Evolutionary conservation across 2,797 vertebrate genomes (phyloP), one percentile per base, ranked within the genome.

Genomic region (Melanotaenia pygmaea): DNA sequence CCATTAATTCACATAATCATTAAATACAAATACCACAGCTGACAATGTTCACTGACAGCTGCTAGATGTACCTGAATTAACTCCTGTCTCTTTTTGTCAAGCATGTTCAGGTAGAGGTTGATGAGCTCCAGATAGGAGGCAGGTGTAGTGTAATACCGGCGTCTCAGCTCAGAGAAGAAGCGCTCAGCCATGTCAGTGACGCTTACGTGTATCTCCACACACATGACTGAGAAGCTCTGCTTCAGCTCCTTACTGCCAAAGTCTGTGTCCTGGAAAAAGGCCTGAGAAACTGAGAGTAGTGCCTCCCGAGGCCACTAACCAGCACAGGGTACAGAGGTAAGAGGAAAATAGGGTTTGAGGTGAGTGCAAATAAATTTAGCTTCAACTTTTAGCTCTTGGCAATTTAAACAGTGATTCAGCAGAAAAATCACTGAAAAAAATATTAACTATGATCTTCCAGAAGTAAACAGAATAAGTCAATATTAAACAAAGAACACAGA

Each of bases 41-140:
- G 1, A 51, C 22, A 64, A 30, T 26, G 6, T 63, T 70, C 4
- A 20, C 12, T 54, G 2, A 57, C 45, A 14, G 26, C 1, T 14
- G 18, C 51, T 75, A 16, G 35, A 82, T 88, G 88, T 91, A 97
- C 94, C 69, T 91, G 80, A 76, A 95, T 82, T 1, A 96, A 77
- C 77, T 97, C 88, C 61, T 92, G 87, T 76, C 87, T 95, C 90
- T 96, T 96, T 59, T 94, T 89, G 14, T 73, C 83, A 13, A 97
- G 89, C 96, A 97, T 97, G 51, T 83, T 79, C 65, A 97, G 89
- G 76, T 96, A 97, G 57, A 97, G 94, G 77, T 96, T 96, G 86
- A 97, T 97, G 75, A 97, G 94, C 78, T 97, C 95, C 85, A 98
- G 90, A 88, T 96, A 97, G 70, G 96, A 97, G 45, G 95, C 97